Evolutionary conservation across 2,888 invertebrate genomes (phyloP).

Genomic region (Apodemia zela): DNA sequence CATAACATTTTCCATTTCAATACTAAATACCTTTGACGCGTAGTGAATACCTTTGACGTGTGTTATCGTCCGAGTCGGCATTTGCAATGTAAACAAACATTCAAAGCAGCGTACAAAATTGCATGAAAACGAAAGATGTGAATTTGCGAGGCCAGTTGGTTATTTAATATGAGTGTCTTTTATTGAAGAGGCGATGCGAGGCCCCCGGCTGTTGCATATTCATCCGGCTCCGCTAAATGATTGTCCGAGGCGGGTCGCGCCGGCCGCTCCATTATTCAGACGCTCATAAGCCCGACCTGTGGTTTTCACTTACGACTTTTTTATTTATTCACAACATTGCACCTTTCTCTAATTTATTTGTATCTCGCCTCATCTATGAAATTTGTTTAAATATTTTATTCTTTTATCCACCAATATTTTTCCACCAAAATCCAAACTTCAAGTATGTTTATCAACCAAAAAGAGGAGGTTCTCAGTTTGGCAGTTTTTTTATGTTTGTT

Average conservation of each 20-base stretch:
- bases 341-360: not conserved
- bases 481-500: too few species aligned
- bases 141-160: not conserved
- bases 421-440: too few species aligned
- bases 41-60: not conserved
- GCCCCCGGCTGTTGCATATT: slow-evolving; percentile 3
- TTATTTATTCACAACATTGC: slow-evolving; percentile 4
- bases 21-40: too few species aligned
- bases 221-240: not conserved
- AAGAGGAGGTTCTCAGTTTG: too few species aligned
- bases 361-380: not conserved
- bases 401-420: too few species aligned
- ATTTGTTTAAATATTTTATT: not conserved
- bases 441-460: too few species aligned
- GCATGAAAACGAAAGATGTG: not conserved
- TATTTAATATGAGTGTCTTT: slow-evolving; percentile 3
- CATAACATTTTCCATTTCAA: too few species aligned
- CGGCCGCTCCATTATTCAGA: not conserved
- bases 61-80: not conserved
- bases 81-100: not conserved
- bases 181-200: not conserved
- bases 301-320: slow-evolving; percentile 8
- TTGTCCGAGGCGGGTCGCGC: not conserved
- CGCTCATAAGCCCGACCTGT: not conserved
- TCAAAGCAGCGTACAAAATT: not conserved